These are phyloP conservation scores for Botia almorhae DNA, from an alignment of 2,797 vertebrate genomes.

Conservation along the genomic window DNA sequence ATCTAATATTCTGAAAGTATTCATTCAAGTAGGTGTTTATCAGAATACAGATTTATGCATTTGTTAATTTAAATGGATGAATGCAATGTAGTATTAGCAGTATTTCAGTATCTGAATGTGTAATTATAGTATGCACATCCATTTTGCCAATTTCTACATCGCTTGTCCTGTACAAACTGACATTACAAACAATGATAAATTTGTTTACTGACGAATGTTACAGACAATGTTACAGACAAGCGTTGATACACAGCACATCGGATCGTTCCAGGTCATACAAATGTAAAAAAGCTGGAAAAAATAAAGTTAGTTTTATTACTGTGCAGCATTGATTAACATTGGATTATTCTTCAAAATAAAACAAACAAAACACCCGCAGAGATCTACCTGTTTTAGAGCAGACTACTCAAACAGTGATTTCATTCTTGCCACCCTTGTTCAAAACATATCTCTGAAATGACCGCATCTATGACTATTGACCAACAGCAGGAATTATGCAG, in stretches of 20 bases:
- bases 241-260: too few species aligned
- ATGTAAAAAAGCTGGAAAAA: not conserved
- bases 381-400: constrained; percentile 32
- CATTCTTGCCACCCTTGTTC: constrained; percentile 41
- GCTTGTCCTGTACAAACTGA: not conserved
- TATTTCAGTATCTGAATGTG: too few species aligned
- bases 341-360: constrained; percentile 42
- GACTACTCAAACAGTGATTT: constrained; percentile 45
- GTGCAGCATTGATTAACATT: constrained; percentile 21
- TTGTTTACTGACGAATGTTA: too few species aligned
- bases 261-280: too few species aligned
- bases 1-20: too few species aligned
- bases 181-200: too few species aligned
- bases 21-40: too few species aligned
- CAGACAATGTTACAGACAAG: too few species aligned
- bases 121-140: too few species aligned
- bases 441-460: constrained; percentile 51
- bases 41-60: too few species aligned
- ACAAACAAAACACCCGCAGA: constrained; percentile 32
- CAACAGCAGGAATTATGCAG: constrained; percentile 45
- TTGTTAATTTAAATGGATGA: too few species aligned
- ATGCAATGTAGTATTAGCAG: too few species aligned
- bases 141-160: not conserved
- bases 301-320: constrained; percentile 20
- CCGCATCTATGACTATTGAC: constrained; percentile 31